These are phyloP conservation scores for Scytalopus superciliaris DNA, from an alignment of 2,113 vertebrate genomes.

Conservation along the genomic window DNA sequence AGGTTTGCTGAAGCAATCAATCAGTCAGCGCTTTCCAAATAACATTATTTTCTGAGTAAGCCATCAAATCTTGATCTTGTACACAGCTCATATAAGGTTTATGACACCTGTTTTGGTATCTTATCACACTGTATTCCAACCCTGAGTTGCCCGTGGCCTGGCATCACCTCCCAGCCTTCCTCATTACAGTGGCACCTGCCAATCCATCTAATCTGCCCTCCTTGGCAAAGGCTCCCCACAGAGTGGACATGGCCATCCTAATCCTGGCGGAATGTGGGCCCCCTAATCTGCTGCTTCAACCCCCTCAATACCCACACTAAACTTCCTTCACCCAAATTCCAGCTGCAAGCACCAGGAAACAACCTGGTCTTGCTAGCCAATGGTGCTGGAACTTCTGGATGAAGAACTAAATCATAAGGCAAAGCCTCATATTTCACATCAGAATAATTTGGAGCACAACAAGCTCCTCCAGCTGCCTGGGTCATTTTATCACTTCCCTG, in stretches of 20 bases:
- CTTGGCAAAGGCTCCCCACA: neutral
- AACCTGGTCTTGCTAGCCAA: neutral
- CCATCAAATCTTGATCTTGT: neutral
- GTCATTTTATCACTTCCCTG: neutral
- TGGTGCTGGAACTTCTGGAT: neutral
- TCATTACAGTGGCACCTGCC: constrained; percentile 12
- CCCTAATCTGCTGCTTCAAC: constrained; percentile 56
- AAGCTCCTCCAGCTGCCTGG: neutral
- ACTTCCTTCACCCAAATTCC: neutral
- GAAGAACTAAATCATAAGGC: neutral
- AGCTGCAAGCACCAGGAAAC: neutral
- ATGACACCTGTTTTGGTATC: neutral
- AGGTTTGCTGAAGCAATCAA: neutral
- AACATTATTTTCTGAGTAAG: neutral
- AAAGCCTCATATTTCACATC: neutral
- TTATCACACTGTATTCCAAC: neutral
- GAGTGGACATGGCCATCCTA: constrained; percentile 20
- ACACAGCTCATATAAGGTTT: neutral
- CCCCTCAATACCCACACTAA: neutral
- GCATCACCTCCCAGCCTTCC: neutral
- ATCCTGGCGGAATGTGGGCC: constrained; percentile 60
- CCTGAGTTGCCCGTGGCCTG: neutral
- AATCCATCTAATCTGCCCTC: constrained; percentile 40
- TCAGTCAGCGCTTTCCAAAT: neutral
- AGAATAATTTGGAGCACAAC: neutral